Evolutionary conservation across 2,888 invertebrate genomes (phyloP).

Genomic region (Ametastegia equiseti): DNA sequence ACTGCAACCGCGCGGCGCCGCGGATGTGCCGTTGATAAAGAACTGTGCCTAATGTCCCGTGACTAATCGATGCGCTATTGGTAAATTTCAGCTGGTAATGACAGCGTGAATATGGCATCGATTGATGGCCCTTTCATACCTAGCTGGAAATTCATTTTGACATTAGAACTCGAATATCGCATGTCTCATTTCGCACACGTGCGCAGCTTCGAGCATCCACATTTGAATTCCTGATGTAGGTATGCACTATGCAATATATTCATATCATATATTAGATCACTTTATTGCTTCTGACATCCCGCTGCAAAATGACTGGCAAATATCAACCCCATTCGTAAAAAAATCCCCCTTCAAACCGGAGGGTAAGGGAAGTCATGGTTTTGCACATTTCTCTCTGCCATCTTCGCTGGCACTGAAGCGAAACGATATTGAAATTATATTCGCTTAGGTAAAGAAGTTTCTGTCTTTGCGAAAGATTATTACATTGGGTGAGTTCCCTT

Average conservation of each 20-base stretch:
- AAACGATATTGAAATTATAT: background rate
- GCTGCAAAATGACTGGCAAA: background rate
- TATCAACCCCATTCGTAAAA: background rate
- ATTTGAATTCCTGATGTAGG: background rate
- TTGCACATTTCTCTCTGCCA: background rate
- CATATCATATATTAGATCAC: background rate
- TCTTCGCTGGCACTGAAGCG: background rate
- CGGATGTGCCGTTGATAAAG: constrained; percentile 35
- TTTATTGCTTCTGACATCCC: background rate
- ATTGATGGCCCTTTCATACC: constrained; percentile 11
- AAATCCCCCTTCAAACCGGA: background rate
- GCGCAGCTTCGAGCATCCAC: background rate
- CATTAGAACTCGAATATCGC: background rate
- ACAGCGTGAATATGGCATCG: constrained; percentile 25
- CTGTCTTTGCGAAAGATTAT: background rate
- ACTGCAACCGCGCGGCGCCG: background rate
- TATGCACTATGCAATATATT: background rate
- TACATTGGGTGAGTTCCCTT: background rate
- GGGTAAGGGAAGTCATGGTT: background rate
- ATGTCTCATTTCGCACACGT: background rate
- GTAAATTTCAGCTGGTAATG: constrained; percentile 25
- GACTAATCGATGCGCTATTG: constrained; percentile 56
- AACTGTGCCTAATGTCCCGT: constrained; percentile 61
- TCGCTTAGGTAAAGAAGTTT: no score
- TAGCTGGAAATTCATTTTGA: background rate